Conservation (phyloP, 1,140 invertebrate species). For the Bathynomus jamesi region DNA sequence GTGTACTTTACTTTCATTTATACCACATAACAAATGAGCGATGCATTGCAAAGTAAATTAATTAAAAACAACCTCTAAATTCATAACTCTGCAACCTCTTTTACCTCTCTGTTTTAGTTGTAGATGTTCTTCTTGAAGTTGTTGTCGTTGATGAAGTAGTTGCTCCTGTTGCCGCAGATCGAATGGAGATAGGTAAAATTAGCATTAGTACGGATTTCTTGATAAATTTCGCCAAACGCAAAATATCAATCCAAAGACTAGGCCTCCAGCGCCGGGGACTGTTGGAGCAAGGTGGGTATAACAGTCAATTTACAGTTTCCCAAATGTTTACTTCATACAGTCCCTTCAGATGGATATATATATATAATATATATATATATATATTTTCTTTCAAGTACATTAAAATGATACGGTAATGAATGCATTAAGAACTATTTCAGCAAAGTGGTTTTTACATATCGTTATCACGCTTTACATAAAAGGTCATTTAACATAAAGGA, state of each 20-base stretch:
- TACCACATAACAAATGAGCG: too few relatives aligned
- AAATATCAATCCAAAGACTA: neutral
- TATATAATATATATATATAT: neutral
- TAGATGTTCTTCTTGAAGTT: neutral
- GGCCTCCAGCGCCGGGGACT: neutral
- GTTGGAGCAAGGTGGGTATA: neutral
- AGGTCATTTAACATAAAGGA: too few relatives aligned
- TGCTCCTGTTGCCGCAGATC: neutral
- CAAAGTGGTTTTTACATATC: too few relatives aligned
- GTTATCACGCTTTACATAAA: too few relatives aligned
- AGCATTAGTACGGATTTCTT: neutral
- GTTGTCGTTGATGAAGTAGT: neutral
- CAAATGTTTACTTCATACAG: neutral
- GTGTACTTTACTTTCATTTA: too few relatives aligned
- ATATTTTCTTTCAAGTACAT: too few relatives aligned
- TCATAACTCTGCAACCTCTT: too few relatives aligned
- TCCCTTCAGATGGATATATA: neutral
- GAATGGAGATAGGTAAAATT: neutral
- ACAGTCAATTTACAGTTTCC: neutral
- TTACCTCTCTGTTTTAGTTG: neutral
- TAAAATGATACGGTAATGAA: too few relatives aligned
- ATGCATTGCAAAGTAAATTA: too few relatives aligned
- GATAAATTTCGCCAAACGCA: neutral
- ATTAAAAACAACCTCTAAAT: too few relatives aligned
- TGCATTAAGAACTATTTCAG: too few relatives aligned